phyloP scores from a whole-genome alignment of 2,113 vertebrate genomes.

The Otis tarda region DNA sequence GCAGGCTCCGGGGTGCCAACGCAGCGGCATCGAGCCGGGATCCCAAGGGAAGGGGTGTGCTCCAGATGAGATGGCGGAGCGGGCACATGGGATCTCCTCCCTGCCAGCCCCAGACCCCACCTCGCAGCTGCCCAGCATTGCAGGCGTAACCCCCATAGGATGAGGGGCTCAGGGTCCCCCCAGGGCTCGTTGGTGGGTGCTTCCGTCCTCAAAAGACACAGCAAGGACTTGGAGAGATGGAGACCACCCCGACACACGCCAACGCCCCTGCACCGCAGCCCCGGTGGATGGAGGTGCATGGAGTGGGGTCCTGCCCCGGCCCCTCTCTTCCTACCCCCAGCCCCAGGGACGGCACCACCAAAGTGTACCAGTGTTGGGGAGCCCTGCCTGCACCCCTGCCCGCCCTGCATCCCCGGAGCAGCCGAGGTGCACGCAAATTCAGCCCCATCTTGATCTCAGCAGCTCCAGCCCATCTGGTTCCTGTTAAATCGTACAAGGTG shows the following conservation, averaged over 20 bases:
- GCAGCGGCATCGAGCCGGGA: accelerated
- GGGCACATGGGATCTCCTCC: background rate
- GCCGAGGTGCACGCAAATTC: background rate
- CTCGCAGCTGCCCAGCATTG: background rate
- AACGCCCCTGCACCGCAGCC: background rate
- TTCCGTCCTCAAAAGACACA: background rate
- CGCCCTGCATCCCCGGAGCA: background rate
- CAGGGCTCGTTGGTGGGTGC: background rate
- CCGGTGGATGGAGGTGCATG: accelerated
- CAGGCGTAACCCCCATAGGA: background rate
- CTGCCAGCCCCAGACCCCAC: background rate
- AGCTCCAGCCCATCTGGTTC: conserved; percentile 61
- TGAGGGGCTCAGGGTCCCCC: background rate
- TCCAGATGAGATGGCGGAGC: background rate
- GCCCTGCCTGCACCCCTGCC: background rate
- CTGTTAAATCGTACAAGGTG: conserved; percentile 34
- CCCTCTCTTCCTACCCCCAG: background rate
- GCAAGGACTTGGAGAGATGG: background rate
- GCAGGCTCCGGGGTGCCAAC: background rate
- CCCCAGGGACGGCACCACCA: background rate
- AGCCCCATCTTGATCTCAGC: background rate
- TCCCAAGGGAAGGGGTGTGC: background rate
- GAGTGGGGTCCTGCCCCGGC: background rate
- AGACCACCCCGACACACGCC: background rate
- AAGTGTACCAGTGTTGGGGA: background rate